Conservation (phyloP, 2,113 vertebrate genomes). For the Hymenochirus boettgeri region DNA sequence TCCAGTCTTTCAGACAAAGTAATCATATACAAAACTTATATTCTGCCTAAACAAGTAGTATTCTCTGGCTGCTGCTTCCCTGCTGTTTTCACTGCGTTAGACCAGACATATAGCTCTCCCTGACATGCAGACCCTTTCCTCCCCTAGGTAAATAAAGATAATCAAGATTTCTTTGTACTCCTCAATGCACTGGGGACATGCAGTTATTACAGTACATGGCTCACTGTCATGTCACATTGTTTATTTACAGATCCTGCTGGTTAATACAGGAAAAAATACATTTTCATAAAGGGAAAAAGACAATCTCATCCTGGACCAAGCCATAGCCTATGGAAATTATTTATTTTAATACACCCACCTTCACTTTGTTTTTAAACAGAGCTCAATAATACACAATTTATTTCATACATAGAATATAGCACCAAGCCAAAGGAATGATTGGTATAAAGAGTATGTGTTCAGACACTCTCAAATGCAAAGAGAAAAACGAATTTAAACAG, state of each 20-base stretch:
- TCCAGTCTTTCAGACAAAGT: constrained; percentile 30
- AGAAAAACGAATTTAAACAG: too few species aligned
- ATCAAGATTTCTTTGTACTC: constrained; percentile 29
- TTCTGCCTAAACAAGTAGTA: constrained; percentile 7
- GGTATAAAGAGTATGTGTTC: too few species aligned
- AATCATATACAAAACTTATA: constrained; percentile 20
- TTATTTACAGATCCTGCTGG: constrained; percentile 41
- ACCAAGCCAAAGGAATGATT: too few species aligned
- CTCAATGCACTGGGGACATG: constrained; percentile 25
- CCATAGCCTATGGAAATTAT: constrained; percentile 29
- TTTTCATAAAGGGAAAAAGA: constrained; percentile 2
- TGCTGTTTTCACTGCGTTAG: constrained; percentile 26
- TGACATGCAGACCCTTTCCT: constrained; percentile 29
- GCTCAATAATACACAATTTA: constrained; percentile 1
- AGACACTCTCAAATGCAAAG: too few species aligned
- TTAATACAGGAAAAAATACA: constrained; percentile 34
- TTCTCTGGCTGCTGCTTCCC: constrained; percentile 29
- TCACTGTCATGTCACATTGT: constrained; percentile 42
- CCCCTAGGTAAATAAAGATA: constrained; percentile 35
- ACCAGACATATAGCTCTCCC: constrained; percentile 30
- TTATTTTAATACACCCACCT: constrained; percentile 26
- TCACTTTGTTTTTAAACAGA: constrained; percentile 22
- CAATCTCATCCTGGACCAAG: constrained; percentile 19
- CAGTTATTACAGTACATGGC: constrained; percentile 42
- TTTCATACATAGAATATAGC: constrained; percentile 24